phyloP scores from a whole-genome alignment of 2,888 invertebrate species.

The Acrobasis consociella region DNA sequence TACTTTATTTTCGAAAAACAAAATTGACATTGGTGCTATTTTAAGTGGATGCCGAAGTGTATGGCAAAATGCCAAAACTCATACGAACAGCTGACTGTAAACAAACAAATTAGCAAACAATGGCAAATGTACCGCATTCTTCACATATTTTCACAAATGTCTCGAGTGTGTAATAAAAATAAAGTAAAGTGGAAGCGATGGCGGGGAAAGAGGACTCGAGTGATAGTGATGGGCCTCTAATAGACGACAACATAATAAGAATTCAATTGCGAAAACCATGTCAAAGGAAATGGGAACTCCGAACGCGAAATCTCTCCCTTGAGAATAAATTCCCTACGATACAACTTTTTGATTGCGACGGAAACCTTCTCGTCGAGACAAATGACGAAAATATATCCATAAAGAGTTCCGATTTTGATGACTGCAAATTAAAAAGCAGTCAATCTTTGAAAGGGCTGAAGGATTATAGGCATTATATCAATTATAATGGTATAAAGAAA shows the following conservation, averaged over 20 bases:
- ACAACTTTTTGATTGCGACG: slow-evolving; percentile 85
- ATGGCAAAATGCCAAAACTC: slow-evolving; percentile 67
- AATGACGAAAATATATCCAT: slow-evolving; percentile 80
- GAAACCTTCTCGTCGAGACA: slow-evolving; percentile 83
- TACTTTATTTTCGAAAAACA: slow-evolving; percentile 65
- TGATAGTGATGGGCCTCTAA: slow-evolving; percentile 73
- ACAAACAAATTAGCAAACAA: slow-evolving; percentile 70
- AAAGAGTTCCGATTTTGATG: slow-evolving; percentile 69
- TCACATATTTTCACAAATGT: slow-evolving; percentile 37
- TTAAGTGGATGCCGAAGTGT: slow-evolving; percentile 65
- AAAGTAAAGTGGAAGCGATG: slow-evolving; percentile 52
- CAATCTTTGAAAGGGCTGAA: slow-evolving; percentile 64
- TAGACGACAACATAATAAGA: slow-evolving; percentile 82
- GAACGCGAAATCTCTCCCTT: slow-evolving; percentile 84
- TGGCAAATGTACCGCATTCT: slow-evolving; percentile 38
- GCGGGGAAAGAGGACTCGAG: slow-evolving; percentile 59
- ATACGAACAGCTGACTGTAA: slow-evolving; percentile 77
- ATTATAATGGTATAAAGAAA: slow-evolving; percentile 62
- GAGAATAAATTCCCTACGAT: slow-evolving; percentile 83
- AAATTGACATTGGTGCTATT: slow-evolving; percentile 80
- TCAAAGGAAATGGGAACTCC: slow-evolving; percentile 85
- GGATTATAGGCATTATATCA: slow-evolving; percentile 66
- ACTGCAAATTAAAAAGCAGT: slow-evolving; percentile 52
- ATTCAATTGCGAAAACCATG: slow-evolving; percentile 84
- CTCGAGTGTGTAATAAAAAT: slow-evolving; percentile 37